Evolutionary conservation across 2,888 invertebrate genomes (phyloP), one percentile per base, ranked within the genome.

Genomic region (Thecocarcelia acutangulata): DNA sequence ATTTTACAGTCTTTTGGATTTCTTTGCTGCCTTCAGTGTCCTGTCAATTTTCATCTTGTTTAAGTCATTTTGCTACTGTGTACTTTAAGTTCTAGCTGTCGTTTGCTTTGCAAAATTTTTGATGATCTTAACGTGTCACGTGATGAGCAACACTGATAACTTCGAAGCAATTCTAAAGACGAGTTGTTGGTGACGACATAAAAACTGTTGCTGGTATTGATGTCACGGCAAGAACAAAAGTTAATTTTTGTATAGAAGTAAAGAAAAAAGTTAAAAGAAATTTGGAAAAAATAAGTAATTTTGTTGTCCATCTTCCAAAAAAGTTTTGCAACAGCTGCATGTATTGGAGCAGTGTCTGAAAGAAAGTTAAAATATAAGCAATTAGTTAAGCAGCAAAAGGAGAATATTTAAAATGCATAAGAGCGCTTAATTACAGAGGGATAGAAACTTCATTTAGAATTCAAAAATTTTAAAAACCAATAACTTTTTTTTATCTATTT

Each of bases 41-140:
- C 13, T 40, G 46, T 19, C 44, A 17, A 19, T 59, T 44, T 28
- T 40, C 19, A 44, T 58, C 19, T 59, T 48, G 24, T 72, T 52
- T 17, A 46, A 58, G 2, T 72, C 48, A 11, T 13, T 33, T 46
- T 59, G 63, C 12, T 37, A 48, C 28, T 70, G 21, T 80, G 44
- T 59, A 19, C 37, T 73, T 76, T 80, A 15, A 52, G 42, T 50
- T 74, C 64, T 50, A 82, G 54, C 64, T 83, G 73, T 68, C 77
- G 28, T 40, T 54, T 79, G 78, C 84, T 84, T 83, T 42, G 63
- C 58, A 80, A 79, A 85, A 84, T 84, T 84, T 74, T 70, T 83
- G 82, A 84, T 85, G 84, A 76, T 76, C 78, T 72, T 84, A 85
- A 84, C 83, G 83, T 83, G 83, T 74, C 83, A 84, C 85, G 85